Base-by-base conservation (phyloP, 2,797 vertebrate genomes). In the Odontamblyopus rebecca region DNA sequence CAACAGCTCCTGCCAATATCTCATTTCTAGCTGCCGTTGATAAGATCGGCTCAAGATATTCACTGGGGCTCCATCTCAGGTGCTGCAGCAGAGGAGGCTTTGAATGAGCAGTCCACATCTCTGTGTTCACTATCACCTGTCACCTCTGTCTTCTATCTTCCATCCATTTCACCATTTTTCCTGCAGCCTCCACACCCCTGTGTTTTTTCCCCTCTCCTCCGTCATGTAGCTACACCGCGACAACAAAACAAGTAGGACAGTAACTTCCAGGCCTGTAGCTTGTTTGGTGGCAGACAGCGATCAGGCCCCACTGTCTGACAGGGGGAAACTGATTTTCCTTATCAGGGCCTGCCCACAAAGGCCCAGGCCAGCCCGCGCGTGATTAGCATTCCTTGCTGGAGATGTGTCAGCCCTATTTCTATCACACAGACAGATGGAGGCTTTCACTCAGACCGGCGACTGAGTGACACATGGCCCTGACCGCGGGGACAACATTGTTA, bases 401-500 rank as follows among this genome's bases (percentile, higher is more conserved):
- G 94, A 94, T 89, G 93, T 93, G 92, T 94, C 96, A 94, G 95
- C 90, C 94, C 95, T 94, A 95, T 96, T 98, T 96, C 96, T 96
- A 97, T 97, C 97, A 97, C 91, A 88, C 95, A 96, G 96, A 97
- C 95, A 95, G 97, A 98, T 98, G 96, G 96, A 97, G 96, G 94
- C 96, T 98, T 97, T 99, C 97, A 98, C 95, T 97, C 96, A 95
- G 95, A 85, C 95, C 92, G 81, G 88, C 91, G 93, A 95, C 93
- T 98, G 96, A 99, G 95, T 97, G 97, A 98, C 97, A 98, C 96
- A 96, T 97, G 96, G 97, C 96, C 92, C 96, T 95, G 96, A 94
- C 96, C 94, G 93, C 94, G 95, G 96, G 96, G 96, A 96, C 96
- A 96, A 98, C 97, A 98, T 98, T 99, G 98, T 99, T 99, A 99